Conservation (phyloP, 2,888 invertebrate genomes). For the Heliconius ethilla region DNA sequence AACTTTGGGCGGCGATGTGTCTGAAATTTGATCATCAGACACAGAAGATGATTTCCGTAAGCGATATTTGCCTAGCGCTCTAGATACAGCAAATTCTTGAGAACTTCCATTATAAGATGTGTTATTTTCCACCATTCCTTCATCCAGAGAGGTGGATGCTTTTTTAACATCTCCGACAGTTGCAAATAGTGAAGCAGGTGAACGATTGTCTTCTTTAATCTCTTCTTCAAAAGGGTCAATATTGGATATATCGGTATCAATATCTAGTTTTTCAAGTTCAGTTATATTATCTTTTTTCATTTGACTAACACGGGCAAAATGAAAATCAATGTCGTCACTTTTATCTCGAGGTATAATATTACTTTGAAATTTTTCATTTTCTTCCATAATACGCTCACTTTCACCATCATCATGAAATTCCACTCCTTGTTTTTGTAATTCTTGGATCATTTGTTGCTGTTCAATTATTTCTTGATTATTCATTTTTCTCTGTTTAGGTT, state of each 20-base stretch:
- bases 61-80: slow-evolving; percentile 90
- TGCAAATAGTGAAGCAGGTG: slow-evolving; percentile 86
- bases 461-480: slow-evolving; percentile 78
- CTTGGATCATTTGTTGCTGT: slow-evolving; percentile 76
- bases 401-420: slow-evolving; percentile 64
- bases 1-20: slow-evolving; percentile 72
- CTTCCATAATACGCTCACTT: slow-evolving; percentile 64
- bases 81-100: slow-evolving; percentile 92
- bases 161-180: slow-evolving; percentile 89
- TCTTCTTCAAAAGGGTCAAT: slow-evolving; percentile 82
- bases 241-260: slow-evolving; percentile 83
- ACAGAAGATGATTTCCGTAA: slow-evolving; percentile 87
- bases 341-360: slow-evolving; percentile 69
- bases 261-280: slow-evolving; percentile 79
- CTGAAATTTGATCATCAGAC: slow-evolving; percentile 85
- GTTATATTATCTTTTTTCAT: slow-evolving; percentile 77
- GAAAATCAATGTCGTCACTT: slow-evolving; percentile 78
- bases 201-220: slow-evolving; percentile 83
- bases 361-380: slow-evolving; percentile 62
- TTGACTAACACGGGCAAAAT: slow-evolving; percentile 80
- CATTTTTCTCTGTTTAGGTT: slow-evolving; percentile 72
- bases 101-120: slow-evolving; percentile 84
- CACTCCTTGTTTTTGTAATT: slow-evolving; percentile 73
- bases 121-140: slow-evolving; percentile 79
- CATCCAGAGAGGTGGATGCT: slow-evolving; percentile 82